Base-by-base conservation (phyloP, 2,113 vertebrate species). In the Oxygymnocypris stewartii region DNA sequence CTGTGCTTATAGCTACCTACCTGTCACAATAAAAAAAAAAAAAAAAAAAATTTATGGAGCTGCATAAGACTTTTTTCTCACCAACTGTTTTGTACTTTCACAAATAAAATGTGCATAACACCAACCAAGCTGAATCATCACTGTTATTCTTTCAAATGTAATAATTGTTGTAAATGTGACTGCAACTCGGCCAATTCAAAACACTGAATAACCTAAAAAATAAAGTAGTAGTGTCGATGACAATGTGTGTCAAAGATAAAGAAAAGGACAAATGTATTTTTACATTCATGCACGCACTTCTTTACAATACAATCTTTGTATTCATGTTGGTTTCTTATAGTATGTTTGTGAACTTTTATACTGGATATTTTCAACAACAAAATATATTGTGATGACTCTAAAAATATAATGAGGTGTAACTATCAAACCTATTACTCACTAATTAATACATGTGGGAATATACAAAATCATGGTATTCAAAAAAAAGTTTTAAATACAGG, bases 21-120 rank as follows among this genome's bases (percentile, higher is more conserved):
- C 18, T 42, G 35, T n/a, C 61, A 81, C 37, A 25, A 18, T 61
- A 59, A 12, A 81, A 54, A 63, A 13, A n/a, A 65, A 28, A 81
- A 18, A 16, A 31, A 57, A 37, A 1, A 37, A 67, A 69, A 69
- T 69, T 14, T 2, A 63, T 18, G 42, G 23, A 40, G 0, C 5
- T 40, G 9, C 28, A 63, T 25, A 6, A 63, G 3, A 63, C 13
- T 28, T 80, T 25, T 61, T n/a, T 13, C 51, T 54, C 51, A 4
- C 3, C 35, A 14, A 69, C 16, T 25, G 13, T 61, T 63, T 63
- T 80, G 79, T 63, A 42, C 11, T 65, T 25, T 28, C 25, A 6
- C n/a, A 47, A 82, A 79, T 79, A 79, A 81, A 82, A 18, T 28
- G 59, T 82, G 79, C 2, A 6, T 82, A 20, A 6, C 31, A 1